Evolutionary conservation across 2,113 vertebrate species (phyloP), one percentile per base, ranked within the genome.

Genomic region (Geococcyx californianus): DNA sequence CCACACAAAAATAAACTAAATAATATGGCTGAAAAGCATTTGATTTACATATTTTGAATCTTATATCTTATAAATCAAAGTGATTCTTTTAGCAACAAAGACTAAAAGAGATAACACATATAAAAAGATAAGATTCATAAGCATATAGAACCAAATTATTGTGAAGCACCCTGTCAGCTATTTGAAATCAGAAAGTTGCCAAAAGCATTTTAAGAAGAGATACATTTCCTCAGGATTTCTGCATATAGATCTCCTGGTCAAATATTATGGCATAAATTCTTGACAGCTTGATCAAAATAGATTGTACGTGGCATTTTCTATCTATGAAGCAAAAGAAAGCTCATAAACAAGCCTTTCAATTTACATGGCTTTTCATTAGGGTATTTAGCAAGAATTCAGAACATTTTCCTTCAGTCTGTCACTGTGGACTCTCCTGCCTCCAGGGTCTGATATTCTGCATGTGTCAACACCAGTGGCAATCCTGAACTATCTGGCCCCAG

Each of bases 131-230:
- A 82, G 74, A 86, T 83, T 81, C 89, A 69, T 69, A 92, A 91
- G 59, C 36, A 78, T 68, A 84, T 81, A 84, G 92, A 95, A 95
- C 2, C 38, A 82, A 95, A 89, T 45, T 1, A 74, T 80, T 73
- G 15, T 76, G 49, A 82, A 84, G 25, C 63, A 63, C 26, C 13
- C 64, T 85, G 68, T 45, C 73, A 91, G 60, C 66, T 78, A 64
- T 79, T 81, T 91, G 54, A 74, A 89, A 89, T 42, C 55, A 95
- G 55, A 88, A 93, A 67, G 55, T 58, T 95, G 82, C 33, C 69
- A 84, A 64, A 16, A 92, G 34, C 40, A 60, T 84, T 86, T 96
- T 81, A 63, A 91, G 56, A 76, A 49, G 49, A 66, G 28, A 90
- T 86, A 26, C 2, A 58, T 73, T 45, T 91, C 58, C 40, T 82